Evolutionary conservation across 2,113 vertebrate genomes (phyloP).

Genomic region (Cygnus buccinator): DNA sequence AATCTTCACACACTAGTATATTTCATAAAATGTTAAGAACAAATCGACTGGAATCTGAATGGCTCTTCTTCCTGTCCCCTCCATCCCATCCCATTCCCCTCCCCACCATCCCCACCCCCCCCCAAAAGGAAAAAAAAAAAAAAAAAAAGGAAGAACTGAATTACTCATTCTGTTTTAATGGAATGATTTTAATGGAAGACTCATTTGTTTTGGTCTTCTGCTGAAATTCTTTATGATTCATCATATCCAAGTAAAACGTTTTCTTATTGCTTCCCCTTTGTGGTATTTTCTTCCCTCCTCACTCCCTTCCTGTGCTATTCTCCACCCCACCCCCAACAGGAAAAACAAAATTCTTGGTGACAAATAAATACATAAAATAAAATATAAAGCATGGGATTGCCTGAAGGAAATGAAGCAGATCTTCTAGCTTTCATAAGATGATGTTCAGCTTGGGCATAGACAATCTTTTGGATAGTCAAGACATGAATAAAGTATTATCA

Average conservation of each 20-base stretch:
- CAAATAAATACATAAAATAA: background rate
- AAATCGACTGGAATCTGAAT: background rate
- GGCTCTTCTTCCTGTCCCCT: background rate
- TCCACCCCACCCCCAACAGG: background rate
- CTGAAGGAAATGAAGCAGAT: background rate
- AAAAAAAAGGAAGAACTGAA: background rate
- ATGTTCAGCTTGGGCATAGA: background rate
- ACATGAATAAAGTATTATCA: background rate
- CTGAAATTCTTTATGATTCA: background rate
- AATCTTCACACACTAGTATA: background rate
- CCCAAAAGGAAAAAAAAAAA: background rate
- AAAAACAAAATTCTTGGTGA: accelerated
- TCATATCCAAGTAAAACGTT: accelerated
- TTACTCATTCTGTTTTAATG: background rate
- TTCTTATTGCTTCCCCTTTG: background rate
- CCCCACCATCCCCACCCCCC: too few species aligned
- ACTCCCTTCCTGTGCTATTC: background rate
- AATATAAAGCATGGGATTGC: background rate
- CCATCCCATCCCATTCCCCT: too few species aligned
- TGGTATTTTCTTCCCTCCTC: background rate
- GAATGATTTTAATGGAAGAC: background rate
- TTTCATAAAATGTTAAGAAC: background rate
- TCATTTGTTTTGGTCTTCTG: background rate
- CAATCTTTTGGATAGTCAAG: background rate
- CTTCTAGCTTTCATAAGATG: accelerated